Evolutionary conservation across 1,140 invertebrate genomes (phyloP), one percentile per base, ranked within the genome.

Genomic region (Lucilia sericata): DNA sequence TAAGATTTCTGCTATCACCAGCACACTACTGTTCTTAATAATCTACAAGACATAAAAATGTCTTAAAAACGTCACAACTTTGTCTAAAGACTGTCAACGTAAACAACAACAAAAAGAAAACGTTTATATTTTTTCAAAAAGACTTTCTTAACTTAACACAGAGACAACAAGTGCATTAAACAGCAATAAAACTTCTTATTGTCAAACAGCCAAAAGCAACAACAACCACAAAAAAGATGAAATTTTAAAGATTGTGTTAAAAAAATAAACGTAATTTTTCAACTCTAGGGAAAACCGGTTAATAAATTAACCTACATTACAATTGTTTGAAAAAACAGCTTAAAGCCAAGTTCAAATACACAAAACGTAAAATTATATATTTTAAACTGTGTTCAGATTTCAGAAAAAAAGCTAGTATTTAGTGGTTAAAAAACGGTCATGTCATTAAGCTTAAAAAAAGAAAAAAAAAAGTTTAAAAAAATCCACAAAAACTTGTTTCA

Each of bases 221-320:
- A 60, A 60, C 13, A n/a, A 17, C 0, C n/a, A 30, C 25, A n/a
- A 7, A 60, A 17, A 75, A 12, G 30, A 75, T 36, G 34, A 75
- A 30, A 17, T 5, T 2, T 17, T 17, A 75, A 17, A 34, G 3
- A 75, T 34, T 17, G 13, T 17, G 13, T 25, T 21, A 19, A 19
- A 17, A 10, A 42, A 42, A 42, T 8, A 42, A 42, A 9, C 10
- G 21, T 25, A 12, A 75, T 17, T 34, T n/a, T 21, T 36, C 74
- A 75, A 36, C 14, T 12, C 7, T 14, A 75, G 30, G 12, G 30
- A 34, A 75, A 75, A 75, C 74, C 21, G 74, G 74, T 75, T 75
- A 17, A 75, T 34, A 75, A 75, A 75, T 75, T 75, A 75, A 75
- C 74, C 74, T 75, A 75, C 74, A 75, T 75, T 75, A 34, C 30